Percentiles rank a stretch among this genome's conserved stretches.
Evolutionary conservation across 2,888 invertebrate species (phyloP).

Genomic region (Sminthurinus aureus): DNA sequence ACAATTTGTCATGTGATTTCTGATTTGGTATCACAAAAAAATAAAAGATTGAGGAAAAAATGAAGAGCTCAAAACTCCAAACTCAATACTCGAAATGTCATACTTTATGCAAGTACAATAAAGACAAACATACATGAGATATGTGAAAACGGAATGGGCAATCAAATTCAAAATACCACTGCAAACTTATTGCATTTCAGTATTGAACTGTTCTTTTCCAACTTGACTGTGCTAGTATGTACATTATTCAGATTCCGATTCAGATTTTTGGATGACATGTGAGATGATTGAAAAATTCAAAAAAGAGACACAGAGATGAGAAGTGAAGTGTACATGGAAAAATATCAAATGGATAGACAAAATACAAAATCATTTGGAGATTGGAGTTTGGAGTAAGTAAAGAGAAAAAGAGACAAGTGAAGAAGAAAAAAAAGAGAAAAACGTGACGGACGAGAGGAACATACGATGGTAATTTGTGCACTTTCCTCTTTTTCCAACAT

Average conservation of each 20-base stretch:
- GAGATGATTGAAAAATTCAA: constrained; percentile 6
- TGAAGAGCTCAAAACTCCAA: background rate
- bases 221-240: too few relatives aligned
- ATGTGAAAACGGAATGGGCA: too few relatives aligned
- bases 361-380: background rate
- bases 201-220: background rate
- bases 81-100: background rate
- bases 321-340: too few relatives aligned
- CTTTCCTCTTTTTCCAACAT: constrained; percentile 21
- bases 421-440: constrained; percentile 6
- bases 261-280: constrained; percentile 4
- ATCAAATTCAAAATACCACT: too few relatives aligned
- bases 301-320: background rate
- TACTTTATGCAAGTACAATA: too few relatives aligned
- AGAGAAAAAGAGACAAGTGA: too few relatives aligned
- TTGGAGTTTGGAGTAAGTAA: too few relatives aligned
- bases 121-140: too few relatives aligned
- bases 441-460: constrained; percentile 17
- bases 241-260: background rate
- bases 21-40: background rate
- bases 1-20: too few relatives aligned
- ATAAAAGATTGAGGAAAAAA: background rate
- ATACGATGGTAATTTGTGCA: constrained; percentile 22
- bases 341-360: background rate
- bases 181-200: background rate